A percentile compares a stretch with the other conserved stretches of the same genome.
phyloP scores from a whole-genome alignment of 2,113 vertebrate genomes.

The Deroptyus accipitrinus region DNA sequence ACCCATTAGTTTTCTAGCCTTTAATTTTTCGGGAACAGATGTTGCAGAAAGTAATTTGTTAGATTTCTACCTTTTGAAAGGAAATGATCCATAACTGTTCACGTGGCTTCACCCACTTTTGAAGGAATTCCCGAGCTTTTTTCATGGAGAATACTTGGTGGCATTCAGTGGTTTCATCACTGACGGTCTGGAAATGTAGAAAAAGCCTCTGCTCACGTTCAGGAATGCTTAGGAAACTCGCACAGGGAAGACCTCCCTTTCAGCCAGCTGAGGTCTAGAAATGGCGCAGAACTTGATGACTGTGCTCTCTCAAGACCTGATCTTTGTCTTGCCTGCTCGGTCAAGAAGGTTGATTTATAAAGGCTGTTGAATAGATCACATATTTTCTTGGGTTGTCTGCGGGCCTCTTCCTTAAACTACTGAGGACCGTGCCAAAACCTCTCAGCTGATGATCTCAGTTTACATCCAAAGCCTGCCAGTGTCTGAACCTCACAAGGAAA shows the following conservation, averaged over 20 bases:
- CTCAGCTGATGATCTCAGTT: constrained; percentile 45
- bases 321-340: background rate
- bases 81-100: background rate
- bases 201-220: background rate
- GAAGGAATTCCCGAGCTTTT: background rate
- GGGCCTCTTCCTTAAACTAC: constrained; percentile 16
- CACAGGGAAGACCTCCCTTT: background rate
- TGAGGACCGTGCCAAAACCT: constrained; percentile 30
- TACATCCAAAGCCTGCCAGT: constrained; percentile 23
- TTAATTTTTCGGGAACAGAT: background rate
- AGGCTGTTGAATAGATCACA: constrained; percentile 20
- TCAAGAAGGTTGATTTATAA: constrained; percentile 14
- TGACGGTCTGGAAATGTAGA: background rate
- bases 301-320: background rate
- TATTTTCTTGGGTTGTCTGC: constrained; percentile 53
- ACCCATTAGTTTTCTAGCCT: background rate
- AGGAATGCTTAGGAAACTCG: background rate
- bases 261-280: background rate
- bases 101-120: background rate
- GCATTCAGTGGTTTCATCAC: background rate
- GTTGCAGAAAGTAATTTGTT: background rate
- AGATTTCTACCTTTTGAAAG: background rate
- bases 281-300: background rate
- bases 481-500: background rate
- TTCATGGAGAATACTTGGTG: background rate